Evolutionary conservation across 2,113 vertebrate species (phyloP).

Genomic region (Boleophthalmus pectinirostris): DNA sequence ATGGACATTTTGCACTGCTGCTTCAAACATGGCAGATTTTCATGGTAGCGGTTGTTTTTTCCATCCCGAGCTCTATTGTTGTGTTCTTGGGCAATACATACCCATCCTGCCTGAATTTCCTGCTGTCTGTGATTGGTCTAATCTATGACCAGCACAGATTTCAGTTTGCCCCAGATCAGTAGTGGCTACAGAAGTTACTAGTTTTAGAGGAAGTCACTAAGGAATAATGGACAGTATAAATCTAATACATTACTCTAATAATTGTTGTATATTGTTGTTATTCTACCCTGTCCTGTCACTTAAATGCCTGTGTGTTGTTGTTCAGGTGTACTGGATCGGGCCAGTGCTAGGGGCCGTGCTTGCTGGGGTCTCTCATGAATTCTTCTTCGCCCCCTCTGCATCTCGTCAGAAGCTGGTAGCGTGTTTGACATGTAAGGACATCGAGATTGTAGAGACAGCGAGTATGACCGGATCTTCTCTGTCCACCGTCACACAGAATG

Average conservation of each 20-base stretch:
- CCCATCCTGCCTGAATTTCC: background rate
- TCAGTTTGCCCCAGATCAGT: background rate
- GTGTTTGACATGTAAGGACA: conserved; percentile 80
- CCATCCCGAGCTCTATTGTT: background rate
- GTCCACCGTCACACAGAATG: conserved; percentile 70
- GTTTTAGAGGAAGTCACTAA: too few relatives aligned
- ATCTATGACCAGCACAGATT: background rate
- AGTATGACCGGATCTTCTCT: conserved; percentile 80
- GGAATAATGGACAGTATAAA: background rate
- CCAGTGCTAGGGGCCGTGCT: conserved; percentile 77
- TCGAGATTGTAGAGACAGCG: conserved; percentile 81
- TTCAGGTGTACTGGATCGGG: conserved; percentile 82
- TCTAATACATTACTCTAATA: background rate
- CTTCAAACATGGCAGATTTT: too few relatives aligned
- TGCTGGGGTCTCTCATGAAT: conserved; percentile 79
- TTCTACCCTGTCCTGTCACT: background rate
- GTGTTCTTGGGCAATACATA: background rate
- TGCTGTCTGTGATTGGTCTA: background rate
- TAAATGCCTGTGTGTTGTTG: background rate
- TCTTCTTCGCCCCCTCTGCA: conserved; percentile 77
- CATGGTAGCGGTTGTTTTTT: too few relatives aligned
- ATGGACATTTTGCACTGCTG: too few relatives aligned
- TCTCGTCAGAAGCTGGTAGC: conserved; percentile 82
- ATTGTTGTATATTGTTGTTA: background rate
- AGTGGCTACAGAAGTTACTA: background rate